Conservation (phyloP, 2,888 invertebrate species). For the Standfussiana lucernea region DNA sequence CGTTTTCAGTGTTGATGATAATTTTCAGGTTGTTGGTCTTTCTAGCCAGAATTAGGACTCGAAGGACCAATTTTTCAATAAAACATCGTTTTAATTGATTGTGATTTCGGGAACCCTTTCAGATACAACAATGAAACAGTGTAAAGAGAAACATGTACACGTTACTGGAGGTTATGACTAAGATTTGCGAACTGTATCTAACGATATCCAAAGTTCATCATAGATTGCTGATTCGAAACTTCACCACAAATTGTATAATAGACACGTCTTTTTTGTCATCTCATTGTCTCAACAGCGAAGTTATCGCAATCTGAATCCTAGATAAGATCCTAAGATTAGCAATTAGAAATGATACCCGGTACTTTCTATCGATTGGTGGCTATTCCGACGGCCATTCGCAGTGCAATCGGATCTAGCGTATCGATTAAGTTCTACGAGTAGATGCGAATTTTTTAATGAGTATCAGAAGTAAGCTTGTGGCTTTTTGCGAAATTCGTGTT, state of each 20-base stretch:
- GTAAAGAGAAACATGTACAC: background rate
- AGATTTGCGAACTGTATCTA: background rate
- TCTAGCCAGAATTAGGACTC: background rate
- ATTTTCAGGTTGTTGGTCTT: background rate
- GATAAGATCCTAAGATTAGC: constrained; percentile 49
- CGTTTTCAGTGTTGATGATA: too few species aligned
- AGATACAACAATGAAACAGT: background rate
- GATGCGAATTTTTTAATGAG: constrained; percentile 14
- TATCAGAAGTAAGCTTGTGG: background rate
- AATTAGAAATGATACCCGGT: constrained; percentile 61
- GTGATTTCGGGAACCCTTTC: background rate
- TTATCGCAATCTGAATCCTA: constrained; percentile 53
- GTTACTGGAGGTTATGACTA: background rate
- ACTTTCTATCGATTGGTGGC: constrained; percentile 57
- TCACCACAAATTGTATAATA: constrained; percentile 13
- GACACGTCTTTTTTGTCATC: constrained; percentile 40
- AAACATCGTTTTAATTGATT: background rate
- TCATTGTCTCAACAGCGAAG: constrained; percentile 40
- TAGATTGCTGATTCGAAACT: constrained; percentile 10
- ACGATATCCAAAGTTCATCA: background rate
- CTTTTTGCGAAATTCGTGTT: constrained; percentile 1
- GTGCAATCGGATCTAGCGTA: constrained; percentile 68
- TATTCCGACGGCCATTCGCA: constrained; percentile 57
- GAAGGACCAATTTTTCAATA: background rate
- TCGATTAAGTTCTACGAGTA: constrained; percentile 46